Evolutionary conservation across 2,113 vertebrate genomes (phyloP).

Genomic region (Aspidoscelis tigris): DNA sequence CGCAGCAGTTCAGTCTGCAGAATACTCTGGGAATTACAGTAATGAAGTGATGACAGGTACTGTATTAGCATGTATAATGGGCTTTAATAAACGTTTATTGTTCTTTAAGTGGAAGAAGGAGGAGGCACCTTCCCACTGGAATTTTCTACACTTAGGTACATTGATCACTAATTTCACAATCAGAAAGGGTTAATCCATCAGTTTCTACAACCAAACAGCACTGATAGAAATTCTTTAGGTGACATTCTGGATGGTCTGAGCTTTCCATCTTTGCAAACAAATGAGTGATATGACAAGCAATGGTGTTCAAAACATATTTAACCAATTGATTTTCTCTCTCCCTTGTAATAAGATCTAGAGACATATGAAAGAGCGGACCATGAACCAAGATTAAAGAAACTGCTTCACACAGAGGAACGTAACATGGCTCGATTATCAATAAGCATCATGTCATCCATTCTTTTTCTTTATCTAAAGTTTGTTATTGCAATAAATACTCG

Average conservation of each 20-base stretch:
- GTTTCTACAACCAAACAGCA: conserved; percentile 78
- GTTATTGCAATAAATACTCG: conserved; percentile 83
- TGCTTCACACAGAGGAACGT: conserved; percentile 60
- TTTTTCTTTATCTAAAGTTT: conserved; percentile 78
- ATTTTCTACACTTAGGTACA: conserved; percentile 80
- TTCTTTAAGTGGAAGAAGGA: conserved; percentile 74
- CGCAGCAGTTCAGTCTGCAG: not conserved
- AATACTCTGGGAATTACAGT: conserved; percentile 62
- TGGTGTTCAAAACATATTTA: conserved; percentile 91
- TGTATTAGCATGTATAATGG: conserved; percentile 83
- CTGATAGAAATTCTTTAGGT: conserved; percentile 88
- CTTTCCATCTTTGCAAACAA: conserved; percentile 88
- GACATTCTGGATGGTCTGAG: conserved; percentile 89
- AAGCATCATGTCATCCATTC: conserved; percentile 68
- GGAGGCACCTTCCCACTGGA: conserved; percentile 74
- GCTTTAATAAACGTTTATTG: conserved; percentile 80
- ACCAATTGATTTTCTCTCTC: conserved; percentile 97
- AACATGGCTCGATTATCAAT: conserved; percentile 66
- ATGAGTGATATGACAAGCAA: conserved; percentile 98
- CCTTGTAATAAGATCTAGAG: conserved; percentile 94
- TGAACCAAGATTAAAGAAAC: conserved; percentile 77
- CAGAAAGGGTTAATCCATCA: conserved; percentile 93
- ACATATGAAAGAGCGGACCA: conserved; percentile 84
- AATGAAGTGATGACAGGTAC: conserved; percentile 82
- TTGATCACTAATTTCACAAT: conserved; percentile 90